phyloP scores from a whole-genome alignment of 1,140 invertebrate species.

The Bradysia coprophila region DNA sequence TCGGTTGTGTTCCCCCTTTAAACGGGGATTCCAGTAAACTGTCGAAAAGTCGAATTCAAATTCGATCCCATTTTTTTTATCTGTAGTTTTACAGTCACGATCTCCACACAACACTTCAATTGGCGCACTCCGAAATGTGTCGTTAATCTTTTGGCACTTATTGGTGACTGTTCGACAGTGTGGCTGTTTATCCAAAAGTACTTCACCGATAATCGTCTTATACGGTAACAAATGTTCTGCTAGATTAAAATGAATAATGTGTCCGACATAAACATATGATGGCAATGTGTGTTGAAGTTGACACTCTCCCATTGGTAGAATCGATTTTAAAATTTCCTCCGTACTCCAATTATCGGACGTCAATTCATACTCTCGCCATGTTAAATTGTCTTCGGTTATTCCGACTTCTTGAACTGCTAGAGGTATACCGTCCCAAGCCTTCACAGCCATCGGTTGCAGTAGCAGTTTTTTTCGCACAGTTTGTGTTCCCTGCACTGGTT shows the following conservation, averaged over 20 bases:
- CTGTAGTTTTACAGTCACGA: slow-evolving; percentile 49
- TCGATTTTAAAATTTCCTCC: slow-evolving; percentile 58
- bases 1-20: slow-evolving; percentile 73
- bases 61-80: slow-evolving; percentile 64
- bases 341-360: slow-evolving; percentile 72
- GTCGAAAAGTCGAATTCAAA: slow-evolving; percentile 88
- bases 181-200: slow-evolving; percentile 54
- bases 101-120: slow-evolving; percentile 81
- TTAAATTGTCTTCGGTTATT: slow-evolving; percentile 31
- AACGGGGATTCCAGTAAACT: slow-evolving; percentile 93
- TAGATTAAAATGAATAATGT: slow-evolving; percentile 89
- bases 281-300: slow-evolving; percentile 52
- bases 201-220: slow-evolving; percentile 68
- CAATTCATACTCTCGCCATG: slow-evolving; percentile 32
- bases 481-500: slow-evolving; percentile 33
- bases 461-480: slow-evolving; percentile 7
- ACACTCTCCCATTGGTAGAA: slow-evolving; percentile 63
- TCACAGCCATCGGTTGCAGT: slow-evolving; percentile 52
- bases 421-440: slow-evolving; percentile 33
- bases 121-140: slow-evolving; percentile 74
- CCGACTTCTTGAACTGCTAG: slow-evolving; percentile 28
- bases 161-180: slow-evolving; percentile 73
- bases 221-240: slow-evolving; percentile 63
- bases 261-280: slow-evolving; percentile 75
- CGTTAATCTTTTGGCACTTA: slow-evolving; percentile 76